These are phyloP conservation scores for Rhyzopertha dominica DNA, from an alignment of 1,140 invertebrate genomes.

Conservation along the genomic window DNA sequence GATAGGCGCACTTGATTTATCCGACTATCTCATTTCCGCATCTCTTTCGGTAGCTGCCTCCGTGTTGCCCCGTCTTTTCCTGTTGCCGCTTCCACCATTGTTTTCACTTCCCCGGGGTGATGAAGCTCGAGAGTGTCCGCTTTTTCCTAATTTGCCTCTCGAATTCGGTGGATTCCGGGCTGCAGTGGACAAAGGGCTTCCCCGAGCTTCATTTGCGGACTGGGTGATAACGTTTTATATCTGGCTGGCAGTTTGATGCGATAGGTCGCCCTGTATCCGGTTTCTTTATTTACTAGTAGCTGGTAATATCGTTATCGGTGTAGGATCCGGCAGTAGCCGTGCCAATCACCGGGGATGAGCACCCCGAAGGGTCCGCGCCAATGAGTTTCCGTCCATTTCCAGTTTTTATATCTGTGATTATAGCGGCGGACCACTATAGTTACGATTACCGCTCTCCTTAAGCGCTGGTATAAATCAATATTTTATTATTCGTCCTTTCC, in stretches of 20 bases:
- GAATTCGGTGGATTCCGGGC: no score
- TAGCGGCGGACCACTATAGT: no score
- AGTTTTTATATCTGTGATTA: conserved; percentile 18
- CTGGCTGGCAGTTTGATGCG: no score
- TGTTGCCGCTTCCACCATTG: conserved; percentile 2
- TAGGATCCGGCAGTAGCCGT: no score
- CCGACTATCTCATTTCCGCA: conserved; percentile 18
- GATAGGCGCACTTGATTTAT: conserved; percentile 16
- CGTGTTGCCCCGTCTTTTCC: conserved; percentile 8
- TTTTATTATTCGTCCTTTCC: conserved; percentile 24
- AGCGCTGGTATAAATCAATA: conserved; percentile 22
- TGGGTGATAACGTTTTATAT: no score
- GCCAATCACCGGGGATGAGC: conserved; percentile 1
- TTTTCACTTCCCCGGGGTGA: not conserved
- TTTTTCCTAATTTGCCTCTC: no score
- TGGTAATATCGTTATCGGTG: no score
- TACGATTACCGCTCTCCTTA: conserved; percentile 12
- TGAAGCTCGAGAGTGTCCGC: no score
- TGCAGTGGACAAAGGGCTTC: no score
- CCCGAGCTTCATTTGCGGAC: no score
- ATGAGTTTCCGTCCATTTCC: conserved; percentile 11
- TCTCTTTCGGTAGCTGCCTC: conserved; percentile 11
- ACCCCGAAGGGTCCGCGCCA: conserved; percentile 1
- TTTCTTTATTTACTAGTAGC: no score
- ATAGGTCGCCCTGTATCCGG: no score